Conservation (phyloP, 2,113 vertebrate genomes). For the Recurvirostra avosetta region DNA sequence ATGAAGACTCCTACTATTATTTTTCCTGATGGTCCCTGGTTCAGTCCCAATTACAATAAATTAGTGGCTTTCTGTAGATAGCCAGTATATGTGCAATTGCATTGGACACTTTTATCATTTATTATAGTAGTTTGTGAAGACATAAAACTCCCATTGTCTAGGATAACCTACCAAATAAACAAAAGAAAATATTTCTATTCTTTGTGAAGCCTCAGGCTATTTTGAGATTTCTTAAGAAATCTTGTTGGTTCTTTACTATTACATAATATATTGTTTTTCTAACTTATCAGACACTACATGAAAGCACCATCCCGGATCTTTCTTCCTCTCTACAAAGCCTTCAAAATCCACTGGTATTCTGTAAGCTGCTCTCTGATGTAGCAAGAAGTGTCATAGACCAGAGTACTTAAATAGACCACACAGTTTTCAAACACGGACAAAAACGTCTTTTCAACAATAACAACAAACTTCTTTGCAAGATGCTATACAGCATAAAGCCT, state of each 20-base stretch:
- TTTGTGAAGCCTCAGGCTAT: background rate
- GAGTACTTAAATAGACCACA: background rate
- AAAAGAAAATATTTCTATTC: background rate
- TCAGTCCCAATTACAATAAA: background rate
- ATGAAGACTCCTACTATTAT: background rate
- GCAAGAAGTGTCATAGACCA: rapidly evolving
- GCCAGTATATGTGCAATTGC: background rate
- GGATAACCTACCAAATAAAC: background rate
- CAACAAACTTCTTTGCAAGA: background rate
- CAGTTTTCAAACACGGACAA: background rate
- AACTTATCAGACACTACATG: background rate
- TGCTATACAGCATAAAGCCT: background rate
- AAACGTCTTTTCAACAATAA: background rate
- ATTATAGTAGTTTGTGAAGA: background rate
- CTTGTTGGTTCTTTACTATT: background rate
- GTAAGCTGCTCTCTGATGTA: background rate
- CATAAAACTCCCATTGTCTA: background rate
- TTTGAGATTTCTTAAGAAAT: background rate
- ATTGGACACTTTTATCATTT: background rate
- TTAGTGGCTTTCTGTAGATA: background rate
- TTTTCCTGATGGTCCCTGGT: background rate
- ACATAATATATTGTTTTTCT: background rate
- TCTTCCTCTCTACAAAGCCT: background rate
- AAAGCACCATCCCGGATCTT: background rate
- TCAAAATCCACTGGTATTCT: background rate